Base-by-base conservation (phyloP, 2,113 vertebrate genomes). In the Meles meles region DNA sequence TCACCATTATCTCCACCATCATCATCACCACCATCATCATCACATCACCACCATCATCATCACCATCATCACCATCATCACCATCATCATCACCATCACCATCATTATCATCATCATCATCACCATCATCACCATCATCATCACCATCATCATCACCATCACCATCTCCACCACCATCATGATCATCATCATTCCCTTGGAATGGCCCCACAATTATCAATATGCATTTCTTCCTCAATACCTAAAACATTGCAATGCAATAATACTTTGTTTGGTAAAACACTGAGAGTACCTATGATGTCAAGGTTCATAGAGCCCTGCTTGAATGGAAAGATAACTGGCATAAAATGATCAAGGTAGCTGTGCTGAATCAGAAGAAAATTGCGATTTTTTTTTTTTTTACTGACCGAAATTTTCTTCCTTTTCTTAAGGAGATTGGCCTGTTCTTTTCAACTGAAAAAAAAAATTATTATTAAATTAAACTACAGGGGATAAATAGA, bases 191-290 rank as follows among this genome's bases (percentile, higher is more conserved):
- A 80, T 7, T 34, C 65, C 1, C 57, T 63, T 77, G 6, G 42
- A 87, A 71, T 21, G 82, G 17, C 59, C 86, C 94, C 81, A 31
- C 18, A 7, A 9, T 42, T 21, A 72, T 97, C 94, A 90, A 65
- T 55, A 47, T 7, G 52, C 84, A 90, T 95, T 93, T 89, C 57
- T 88, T 52, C 61, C 88, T 90, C 83, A 39, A 23, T 31, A 34
- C 91, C 59, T 95, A 85, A 98, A 93, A 89, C 76, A 97, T 21
- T n/a, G 95, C 87, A 96, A 95, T 69, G 72, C 97, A 95, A 95
- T 96, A 95, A 90, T 4, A 10, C 15, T 59, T 76, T 7, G 0
- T 88, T 93, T 93, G 83, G n/a, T 97, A 88, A 98, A 97, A 89
- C 42, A 57, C 87, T 52, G 47, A 71, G 76, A 69, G 18, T 15